These are phyloP conservation scores for Oplegnathus fasciatus DNA, from an alignment of 2,113 vertebrate species.

Conservation along the genomic window DNA sequence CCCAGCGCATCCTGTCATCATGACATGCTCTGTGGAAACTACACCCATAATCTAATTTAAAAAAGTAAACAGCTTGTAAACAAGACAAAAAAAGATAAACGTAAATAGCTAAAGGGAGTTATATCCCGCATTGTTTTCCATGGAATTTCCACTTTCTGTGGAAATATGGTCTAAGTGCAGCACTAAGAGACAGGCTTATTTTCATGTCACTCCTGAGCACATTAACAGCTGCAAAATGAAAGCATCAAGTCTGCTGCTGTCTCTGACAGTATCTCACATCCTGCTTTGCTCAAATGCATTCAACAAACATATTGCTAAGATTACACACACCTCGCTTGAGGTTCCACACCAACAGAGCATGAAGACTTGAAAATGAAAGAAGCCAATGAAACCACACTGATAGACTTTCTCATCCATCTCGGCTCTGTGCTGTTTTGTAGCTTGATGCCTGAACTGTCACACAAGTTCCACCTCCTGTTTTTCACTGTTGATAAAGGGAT, in stretches of 20 bases:
- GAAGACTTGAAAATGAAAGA: not conserved
- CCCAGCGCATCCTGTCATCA: not conserved
- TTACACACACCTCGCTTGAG: not conserved
- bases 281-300: not conserved
- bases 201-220: not conserved
- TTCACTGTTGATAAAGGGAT: not conserved
- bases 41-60: not conserved
- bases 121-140: not conserved
- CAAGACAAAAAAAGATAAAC: not conserved
- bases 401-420: not conserved
- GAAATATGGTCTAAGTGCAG: not conserved
- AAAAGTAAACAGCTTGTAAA: not conserved
- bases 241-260: not conserved
- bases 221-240: constrained; percentile 2
- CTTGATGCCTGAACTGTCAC: not conserved
- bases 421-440: not conserved
- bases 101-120: not conserved
- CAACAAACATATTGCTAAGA: not conserved
- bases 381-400: not conserved
- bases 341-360: not conserved
- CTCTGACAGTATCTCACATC: not conserved
- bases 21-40: not conserved
- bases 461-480: not conserved
- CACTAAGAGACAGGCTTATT: not conserved
- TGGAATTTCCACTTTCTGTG: not conserved